Percentiles rank a stretch among this genome's conserved stretches.
Evolutionary conservation across 2,888 invertebrate species (phyloP).

Genomic region (Diplolepis rosae): DNA sequence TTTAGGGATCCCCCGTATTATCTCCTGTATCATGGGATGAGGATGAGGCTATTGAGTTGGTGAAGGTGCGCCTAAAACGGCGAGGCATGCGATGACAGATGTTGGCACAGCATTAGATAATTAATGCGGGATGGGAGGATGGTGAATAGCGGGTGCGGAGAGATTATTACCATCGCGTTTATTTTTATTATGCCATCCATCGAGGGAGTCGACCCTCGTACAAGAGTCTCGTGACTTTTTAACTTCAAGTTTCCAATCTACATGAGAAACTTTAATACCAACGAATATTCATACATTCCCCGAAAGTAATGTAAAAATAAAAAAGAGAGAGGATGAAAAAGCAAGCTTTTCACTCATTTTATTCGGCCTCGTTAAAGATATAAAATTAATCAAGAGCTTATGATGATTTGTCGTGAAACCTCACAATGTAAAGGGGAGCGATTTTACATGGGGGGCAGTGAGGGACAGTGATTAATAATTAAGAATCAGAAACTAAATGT

Average conservation of each 20-base stretch:
- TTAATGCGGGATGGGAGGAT: conserved; percentile 63
- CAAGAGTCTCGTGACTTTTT: conserved; percentile 47
- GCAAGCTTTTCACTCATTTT: neutral
- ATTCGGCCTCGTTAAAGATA: neutral
- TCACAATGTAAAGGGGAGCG: conserved; percentile 3
- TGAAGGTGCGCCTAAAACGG: conserved; percentile 55
- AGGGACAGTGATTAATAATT: conserved; percentile 7
- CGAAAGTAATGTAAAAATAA: neutral
- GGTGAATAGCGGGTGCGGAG: conserved; percentile 54
- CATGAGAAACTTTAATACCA: neutral
- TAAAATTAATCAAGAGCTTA: conserved; percentile 3
- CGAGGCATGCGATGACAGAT: conserved; percentile 68
- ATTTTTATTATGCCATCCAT: conserved; percentile 57
- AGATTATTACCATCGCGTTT: conserved; percentile 59
- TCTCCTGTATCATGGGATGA: conserved; percentile 18
- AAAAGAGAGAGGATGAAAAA: neutral
- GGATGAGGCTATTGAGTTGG: conserved; percentile 33
- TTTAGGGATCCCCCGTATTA: conserved; percentile 21
- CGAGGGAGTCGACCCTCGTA: conserved; percentile 44
- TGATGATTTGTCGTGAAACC: conserved; percentile 12
- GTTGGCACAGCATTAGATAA: conserved; percentile 71
- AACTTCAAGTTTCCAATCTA: conserved; percentile 34
- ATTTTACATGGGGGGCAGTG: neutral
- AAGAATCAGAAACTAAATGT: neutral
- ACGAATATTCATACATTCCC: neutral